Conservation (phyloP, 2,797 vertebrate species). For the Rhinichthys osculus region DNA sequence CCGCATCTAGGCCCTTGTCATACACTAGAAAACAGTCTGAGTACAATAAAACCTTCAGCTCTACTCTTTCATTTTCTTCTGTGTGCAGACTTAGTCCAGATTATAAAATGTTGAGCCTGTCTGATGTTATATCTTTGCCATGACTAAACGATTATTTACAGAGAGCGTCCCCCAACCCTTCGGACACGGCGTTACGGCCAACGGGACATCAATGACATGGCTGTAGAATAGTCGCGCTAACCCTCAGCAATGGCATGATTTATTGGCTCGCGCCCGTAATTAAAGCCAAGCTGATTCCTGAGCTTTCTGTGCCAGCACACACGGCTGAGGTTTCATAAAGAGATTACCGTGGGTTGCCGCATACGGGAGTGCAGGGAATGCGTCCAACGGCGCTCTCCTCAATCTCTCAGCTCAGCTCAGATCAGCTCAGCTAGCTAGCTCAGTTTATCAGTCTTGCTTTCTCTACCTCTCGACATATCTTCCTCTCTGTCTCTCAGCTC, state of each 20-base stretch:
- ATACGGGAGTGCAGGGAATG: slow-evolving; percentile 48
- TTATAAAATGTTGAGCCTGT: slow-evolving; percentile 50
- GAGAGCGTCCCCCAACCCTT: slow-evolving; percentile 28
- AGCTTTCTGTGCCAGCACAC: slow-evolving; percentile 55
- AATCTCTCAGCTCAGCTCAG: slow-evolving; percentile 47
- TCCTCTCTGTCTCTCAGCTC: slow-evolving; percentile 33
- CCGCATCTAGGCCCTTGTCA: background rate
- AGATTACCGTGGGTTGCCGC: slow-evolving; percentile 63
- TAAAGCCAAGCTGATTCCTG: slow-evolving; percentile 56
- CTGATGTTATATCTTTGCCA: slow-evolving; percentile 48
- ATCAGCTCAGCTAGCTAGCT: slow-evolving; percentile 39
- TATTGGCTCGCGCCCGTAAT: slow-evolving; percentile 54
- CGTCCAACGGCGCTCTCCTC: slow-evolving; percentile 32
- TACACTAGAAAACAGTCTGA: background rate
- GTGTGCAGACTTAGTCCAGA: slow-evolving; percentile 55
- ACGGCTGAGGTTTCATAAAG: slow-evolving; percentile 62
- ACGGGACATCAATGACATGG: slow-evolving; percentile 41
- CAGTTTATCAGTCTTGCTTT: slow-evolving; percentile 39
- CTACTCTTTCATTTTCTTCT: slow-evolving; percentile 9
- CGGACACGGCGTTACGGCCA: slow-evolving; percentile 36
- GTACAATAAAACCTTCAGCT: slow-evolving; percentile 1
- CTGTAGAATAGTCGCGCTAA: slow-evolving; percentile 13
- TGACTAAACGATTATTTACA: slow-evolving; percentile 57
- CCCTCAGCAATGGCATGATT: slow-evolving; percentile 30
- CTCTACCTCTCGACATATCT: slow-evolving; percentile 33